Conservation (phyloP, 2,797 vertebrate genomes). For the Myripristis jacobus region DNA sequence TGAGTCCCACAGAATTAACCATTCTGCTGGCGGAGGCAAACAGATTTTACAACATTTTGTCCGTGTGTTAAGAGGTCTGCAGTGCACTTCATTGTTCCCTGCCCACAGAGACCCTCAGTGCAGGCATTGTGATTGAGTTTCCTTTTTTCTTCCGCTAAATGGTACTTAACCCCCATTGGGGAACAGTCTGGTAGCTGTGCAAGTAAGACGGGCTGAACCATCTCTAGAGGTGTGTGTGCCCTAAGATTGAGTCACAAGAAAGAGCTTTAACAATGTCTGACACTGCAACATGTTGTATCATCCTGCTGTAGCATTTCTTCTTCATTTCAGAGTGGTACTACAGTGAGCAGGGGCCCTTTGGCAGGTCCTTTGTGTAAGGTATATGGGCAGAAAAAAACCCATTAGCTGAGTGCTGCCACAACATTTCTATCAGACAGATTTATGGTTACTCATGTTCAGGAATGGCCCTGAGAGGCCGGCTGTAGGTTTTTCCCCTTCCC, state of each 20-base stretch:
- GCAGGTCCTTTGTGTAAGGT: constrained; percentile 26
- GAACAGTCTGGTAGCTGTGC: constrained; percentile 44
- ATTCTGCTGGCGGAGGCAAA: constrained; percentile 3
- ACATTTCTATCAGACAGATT: constrained; percentile 57
- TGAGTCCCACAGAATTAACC: constrained; percentile 20
- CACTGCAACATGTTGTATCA: constrained; percentile 16
- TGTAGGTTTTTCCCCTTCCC: constrained; percentile 8
- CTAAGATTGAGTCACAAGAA: constrained; percentile 48
- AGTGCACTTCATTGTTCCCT: constrained; percentile 22
- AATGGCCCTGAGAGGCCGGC: constrained; percentile 29
- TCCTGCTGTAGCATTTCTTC: constrained; percentile 29
- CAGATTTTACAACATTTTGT: constrained; percentile 37
- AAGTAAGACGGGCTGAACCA: constrained; percentile 21
- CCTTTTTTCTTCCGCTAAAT: constrained; percentile 53
- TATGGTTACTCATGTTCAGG: constrained; percentile 36
- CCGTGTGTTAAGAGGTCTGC: constrained; percentile 26
- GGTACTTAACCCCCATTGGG: constrained; percentile 47
- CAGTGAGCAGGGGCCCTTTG: background rate
- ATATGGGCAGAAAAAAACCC: constrained; percentile 48
- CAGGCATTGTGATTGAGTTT: constrained; percentile 37
- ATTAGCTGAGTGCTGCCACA: constrained; percentile 55
- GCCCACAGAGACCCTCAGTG: constrained; percentile 11
- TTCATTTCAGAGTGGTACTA: constrained; percentile 16
- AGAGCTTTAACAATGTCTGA: constrained; percentile 18
- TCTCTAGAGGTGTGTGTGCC: constrained; percentile 34